Conservation (phyloP, 2,797 vertebrate species). For the Hyperoplus immaculatus region DNA sequence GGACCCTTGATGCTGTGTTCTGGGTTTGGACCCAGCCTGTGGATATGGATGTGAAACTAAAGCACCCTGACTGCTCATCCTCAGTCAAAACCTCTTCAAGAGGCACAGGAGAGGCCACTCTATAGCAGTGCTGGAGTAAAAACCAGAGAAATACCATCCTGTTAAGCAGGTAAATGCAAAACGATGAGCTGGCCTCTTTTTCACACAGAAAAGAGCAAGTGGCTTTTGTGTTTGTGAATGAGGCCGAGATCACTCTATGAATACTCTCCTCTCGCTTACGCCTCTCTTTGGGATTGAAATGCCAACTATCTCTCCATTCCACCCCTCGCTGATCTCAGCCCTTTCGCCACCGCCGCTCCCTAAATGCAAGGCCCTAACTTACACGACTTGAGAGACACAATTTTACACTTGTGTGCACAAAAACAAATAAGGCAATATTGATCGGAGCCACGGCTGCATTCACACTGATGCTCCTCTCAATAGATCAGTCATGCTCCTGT, state of each 20-base stretch:
- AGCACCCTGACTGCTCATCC: slow-evolving; percentile 53
- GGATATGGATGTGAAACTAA: slow-evolving; percentile 45
- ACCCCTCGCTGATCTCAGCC: slow-evolving; percentile 54
- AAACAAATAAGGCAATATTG: slow-evolving; percentile 81
- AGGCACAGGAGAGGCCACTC: slow-evolving; percentile 58
- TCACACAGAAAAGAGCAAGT: slow-evolving; percentile 59
- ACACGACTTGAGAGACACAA: slow-evolving; percentile 68
- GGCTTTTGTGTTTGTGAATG: slow-evolving; percentile 73
- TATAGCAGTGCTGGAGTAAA: slow-evolving; percentile 56
- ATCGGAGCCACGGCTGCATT: slow-evolving; percentile 74
- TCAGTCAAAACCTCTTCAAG: slow-evolving; percentile 59
- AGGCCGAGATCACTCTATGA: slow-evolving; percentile 57
- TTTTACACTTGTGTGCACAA: slow-evolving; percentile 78
- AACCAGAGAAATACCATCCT: slow-evolving; percentile 55
- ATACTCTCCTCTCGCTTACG: slow-evolving; percentile 46
- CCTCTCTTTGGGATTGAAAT: slow-evolving; percentile 62
- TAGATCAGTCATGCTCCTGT: slow-evolving; percentile 81
- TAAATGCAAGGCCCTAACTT: slow-evolving; percentile 74
- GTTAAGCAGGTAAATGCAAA: slow-evolving; percentile 65
- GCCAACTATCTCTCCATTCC: slow-evolving; percentile 66
- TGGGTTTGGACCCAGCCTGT: slow-evolving; percentile 32
- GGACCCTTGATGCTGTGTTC: slow-evolving; percentile 40
- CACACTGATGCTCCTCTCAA: slow-evolving; percentile 76
- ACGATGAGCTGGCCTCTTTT: slow-evolving; percentile 58
- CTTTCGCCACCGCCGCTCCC: slow-evolving; percentile 43